Evolutionary conservation across 2,113 vertebrate species (phyloP).

Genomic region (Pristiophorus japonicus): DNA sequence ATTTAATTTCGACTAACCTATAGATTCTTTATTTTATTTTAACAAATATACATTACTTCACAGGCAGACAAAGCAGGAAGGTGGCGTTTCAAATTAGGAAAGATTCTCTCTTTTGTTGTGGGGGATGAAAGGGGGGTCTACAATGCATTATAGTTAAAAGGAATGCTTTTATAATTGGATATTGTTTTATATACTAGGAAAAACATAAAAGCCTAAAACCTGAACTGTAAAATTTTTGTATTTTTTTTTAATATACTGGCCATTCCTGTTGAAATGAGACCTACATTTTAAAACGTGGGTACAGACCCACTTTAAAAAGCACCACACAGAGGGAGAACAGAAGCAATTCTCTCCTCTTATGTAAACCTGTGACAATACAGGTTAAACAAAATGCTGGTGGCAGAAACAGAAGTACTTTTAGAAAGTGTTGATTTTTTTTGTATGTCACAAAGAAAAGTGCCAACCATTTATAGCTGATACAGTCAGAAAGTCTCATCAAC

Average conservation of each 20-base stretch:
- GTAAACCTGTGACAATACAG: conserved; percentile 68
- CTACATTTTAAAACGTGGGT: conserved; percentile 74
- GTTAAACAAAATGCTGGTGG: conserved; percentile 65
- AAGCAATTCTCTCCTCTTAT: conserved; percentile 68
- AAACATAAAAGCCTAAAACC: conserved; percentile 74
- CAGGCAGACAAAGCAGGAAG: conserved; percentile 73
- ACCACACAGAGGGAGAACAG: conserved; percentile 67
- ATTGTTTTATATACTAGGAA: conserved; percentile 37
- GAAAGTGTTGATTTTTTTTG: conserved; percentile 24
- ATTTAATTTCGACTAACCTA: conserved; percentile 58
- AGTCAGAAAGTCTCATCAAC: conserved; percentile 35
- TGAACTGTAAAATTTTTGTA: conserved; percentile 59
- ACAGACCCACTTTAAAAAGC: conserved; percentile 72
- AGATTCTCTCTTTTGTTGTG: background rate
- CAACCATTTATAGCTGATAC: conserved; percentile 28
- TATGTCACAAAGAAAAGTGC: conserved; percentile 22
- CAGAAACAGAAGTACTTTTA: conserved; percentile 64
- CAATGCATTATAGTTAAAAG: conserved; percentile 34
- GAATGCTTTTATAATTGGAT: conserved; percentile 25
- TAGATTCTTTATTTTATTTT: conserved; percentile 58
- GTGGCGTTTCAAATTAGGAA: conserved; percentile 59
- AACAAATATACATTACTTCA: conserved; percentile 72
- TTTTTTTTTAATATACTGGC: conserved; percentile 76
- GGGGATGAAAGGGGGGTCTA: background rate
- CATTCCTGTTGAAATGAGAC: conserved; percentile 80